Evolutionary conservation across 2,797 vertebrate species (phyloP), one percentile per base, ranked within the genome.

Genomic region (Garrulus glandarius): DNA sequence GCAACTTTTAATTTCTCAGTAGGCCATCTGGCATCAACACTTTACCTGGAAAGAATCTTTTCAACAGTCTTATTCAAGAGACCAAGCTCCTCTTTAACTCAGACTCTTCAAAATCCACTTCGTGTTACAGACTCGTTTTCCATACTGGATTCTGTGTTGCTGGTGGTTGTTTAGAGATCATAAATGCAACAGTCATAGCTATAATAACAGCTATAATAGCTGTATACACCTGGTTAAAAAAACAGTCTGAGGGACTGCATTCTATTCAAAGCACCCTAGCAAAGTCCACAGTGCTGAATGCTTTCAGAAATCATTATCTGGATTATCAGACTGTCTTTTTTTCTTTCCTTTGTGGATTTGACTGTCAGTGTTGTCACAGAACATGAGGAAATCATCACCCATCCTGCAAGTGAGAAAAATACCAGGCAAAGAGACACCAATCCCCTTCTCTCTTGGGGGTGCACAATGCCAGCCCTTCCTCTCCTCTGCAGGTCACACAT

Each of bases 141-240:
- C 39, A 64, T 30, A 14, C 6, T 1, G 3, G 13, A 16, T 11
- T 36, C 5, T 0, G 0, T 6, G 6, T 53, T 79, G 71, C 34
- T 37, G 29, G 61, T 52, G 27, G 3, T 39, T 65, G 13, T 17
- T 57, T 43, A 36, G 70, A 50, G 44, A n/a, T 9, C 24, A n/a
- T 3, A 70, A 61, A 75, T 2, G 4, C 23, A 64, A 29, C 9
- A 63, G 26, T 34, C 41, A 18, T 1, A 46, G 53, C 30, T 59
- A 3, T 8, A 70, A 21, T 32, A 49, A 53, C 3, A 63, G 29
- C 32, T 4, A 8, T 8, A 20, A 17, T 1, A 74, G 19, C 53
- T 50, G 11, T 11, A 23, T 0, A 75, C 30, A 37, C 12, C 34
- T 37, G 13, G 59, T 34, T 61, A 88, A 76, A 59, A 27, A 64